Evolutionary conservation across 2,797 vertebrate species (phyloP), one percentile per base, ranked within the genome.

Genomic region (Cirrhinus molitorella): DNA sequence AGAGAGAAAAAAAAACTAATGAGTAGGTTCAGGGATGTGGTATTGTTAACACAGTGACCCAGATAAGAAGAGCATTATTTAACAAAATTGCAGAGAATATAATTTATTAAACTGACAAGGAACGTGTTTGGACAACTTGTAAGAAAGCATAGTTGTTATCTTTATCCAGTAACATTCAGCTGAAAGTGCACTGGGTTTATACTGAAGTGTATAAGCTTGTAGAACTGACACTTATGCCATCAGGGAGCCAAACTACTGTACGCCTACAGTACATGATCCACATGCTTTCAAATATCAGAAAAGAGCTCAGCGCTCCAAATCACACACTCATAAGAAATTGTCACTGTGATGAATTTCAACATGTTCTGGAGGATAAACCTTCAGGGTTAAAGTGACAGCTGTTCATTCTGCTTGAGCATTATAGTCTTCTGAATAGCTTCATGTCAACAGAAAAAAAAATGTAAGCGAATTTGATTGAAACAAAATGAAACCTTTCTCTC

Each of bases 51-150:
- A 81, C 51, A 75, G 28, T 83, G 53, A 80, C 76, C 81, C 53
- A 86, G 76, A 86, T 80, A 82, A 80, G 37, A 87, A 55, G 13
- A 75, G 57, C 67, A 85, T 83, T 5, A 74, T 79, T 79, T 80
- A 68, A 70, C 72, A 53, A 66, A 80, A 81, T 43, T 40, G 19
- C 72, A 55, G 65, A 43, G 66, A 85, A 83, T 83, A 78, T 49
- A 65, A 79, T 49, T 81, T 40, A 85, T 82, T 84, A 85, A 79
- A 85, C 84, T 55, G 80, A 85, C 59, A 81, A 43, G 1, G 12
- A 85, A 85, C 81, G 83, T 75, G 81, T 79, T 66, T 73, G 71
- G 49, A 25, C 83, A 80, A 81, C 43, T 63, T 34, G 61, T 65
- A 83, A 25, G 45, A 79, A 70, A 87, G 49, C 76, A 72, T 19